Base-by-base conservation (phyloP, 2,888 invertebrate genomes). In the Branchinecta sandiegonensis region DNA sequence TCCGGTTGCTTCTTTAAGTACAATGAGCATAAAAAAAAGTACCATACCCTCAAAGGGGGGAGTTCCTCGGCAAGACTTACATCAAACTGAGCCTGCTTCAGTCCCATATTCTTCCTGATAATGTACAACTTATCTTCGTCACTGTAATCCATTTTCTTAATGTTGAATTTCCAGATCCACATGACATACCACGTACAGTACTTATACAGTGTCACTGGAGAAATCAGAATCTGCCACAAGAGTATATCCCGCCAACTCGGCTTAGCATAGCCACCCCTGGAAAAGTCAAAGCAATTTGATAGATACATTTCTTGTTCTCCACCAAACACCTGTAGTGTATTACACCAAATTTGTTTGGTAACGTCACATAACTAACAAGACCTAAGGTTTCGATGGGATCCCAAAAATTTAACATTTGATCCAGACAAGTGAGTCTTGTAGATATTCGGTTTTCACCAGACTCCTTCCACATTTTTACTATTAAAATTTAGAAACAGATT, bases 211-310 rank as follows among this genome's bases (percentile, higher is more conserved):
- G 86, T 87, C 75, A 88, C 88, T 0, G 94, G 94, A 37, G 86
- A 81, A 37, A 91, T 82, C 48, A 92, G 79, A 23, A 94, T 75
- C 78, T 93, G 91, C 67, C 93, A 80, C 88, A 90, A 91, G 9
- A 94, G 79, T 10, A 94, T 83, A 77, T 93, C 88, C 67, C 75
- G 78, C 9, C 89, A 77, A 67, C 84, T 84, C 0, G 93, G 94
- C 76, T 90, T 91, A 0, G 90, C 89, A 78, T 93, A 94, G 1
- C 90, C 91, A 17, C 94, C 94, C 76, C 91, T 81, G 75, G 66
- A 74, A 75, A 71, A 69, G 4, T 23, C 50, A 66, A 37, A 12
- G 37, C 46, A 11, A 48, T 11, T 10, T 17, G 9, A 37, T 9
- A 48, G 14, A 46, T 50, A 70, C 11, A 65, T 65, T n/a, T 17